A percentile compares a stretch with the other conserved stretches of the same genome.
Conservation (phyloP, 2,888 invertebrate species). For the Sympetrum striolatum region DNA sequence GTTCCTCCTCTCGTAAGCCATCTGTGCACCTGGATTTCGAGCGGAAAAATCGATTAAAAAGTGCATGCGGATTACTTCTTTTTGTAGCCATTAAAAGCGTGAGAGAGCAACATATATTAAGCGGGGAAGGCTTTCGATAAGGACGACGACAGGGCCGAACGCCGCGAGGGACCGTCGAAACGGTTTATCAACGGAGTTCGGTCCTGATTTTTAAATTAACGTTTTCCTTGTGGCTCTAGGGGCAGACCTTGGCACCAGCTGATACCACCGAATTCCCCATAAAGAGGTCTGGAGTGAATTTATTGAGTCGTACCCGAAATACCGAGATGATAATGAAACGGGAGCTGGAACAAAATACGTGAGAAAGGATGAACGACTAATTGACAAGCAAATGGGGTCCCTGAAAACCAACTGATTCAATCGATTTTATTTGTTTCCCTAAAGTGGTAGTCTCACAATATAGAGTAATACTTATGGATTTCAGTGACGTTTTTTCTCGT, state of each 20-base stretch:
- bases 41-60: slow-evolving; percentile 22
- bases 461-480: too few species aligned
- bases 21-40: slow-evolving; percentile 1
- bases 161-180: not conserved
- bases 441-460: too few species aligned
- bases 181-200: not conserved
- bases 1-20: not conserved
- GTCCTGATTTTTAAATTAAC: not conserved
- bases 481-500: too few species aligned
- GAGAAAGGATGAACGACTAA: not conserved
- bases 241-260: not conserved
- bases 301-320: not conserved
- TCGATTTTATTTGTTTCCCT: too few species aligned
- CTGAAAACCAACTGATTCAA: too few species aligned
- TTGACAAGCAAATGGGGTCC: too few species aligned
- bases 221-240: not conserved
- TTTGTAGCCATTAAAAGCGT: not conserved
- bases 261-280: not conserved
- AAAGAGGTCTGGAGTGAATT: not conserved
- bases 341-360: not conserved
- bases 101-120: not conserved
- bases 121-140: not conserved
- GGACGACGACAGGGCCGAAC: not conserved
- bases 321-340: not conserved
- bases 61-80: not conserved